Percentiles rank a stretch among this genome's conserved stretches.
These are phyloP conservation scores for Cygnus atratus DNA, from an alignment of 2,113 vertebrate genomes.

Conservation along the genomic window DNA sequence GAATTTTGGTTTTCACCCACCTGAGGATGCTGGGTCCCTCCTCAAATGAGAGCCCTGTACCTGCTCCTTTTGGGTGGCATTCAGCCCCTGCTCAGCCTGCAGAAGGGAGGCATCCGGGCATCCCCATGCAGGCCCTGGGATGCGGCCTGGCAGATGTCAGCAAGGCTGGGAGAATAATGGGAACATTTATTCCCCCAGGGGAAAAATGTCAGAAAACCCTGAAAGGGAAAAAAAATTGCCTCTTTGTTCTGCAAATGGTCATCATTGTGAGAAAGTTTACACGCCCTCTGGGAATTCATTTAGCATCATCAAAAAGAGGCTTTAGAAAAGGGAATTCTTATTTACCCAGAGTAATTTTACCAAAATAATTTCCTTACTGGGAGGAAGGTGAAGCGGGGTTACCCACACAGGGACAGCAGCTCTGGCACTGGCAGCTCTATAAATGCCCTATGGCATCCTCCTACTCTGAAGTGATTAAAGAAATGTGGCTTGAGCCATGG, in stretches of 20 bases:
- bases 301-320: conserved; percentile 26
- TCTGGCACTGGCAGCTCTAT: neutral
- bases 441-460: neutral
- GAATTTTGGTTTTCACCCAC: neutral
- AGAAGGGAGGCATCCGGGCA: neutral
- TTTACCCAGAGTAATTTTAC: conserved; percentile 17
- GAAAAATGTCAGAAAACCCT: conserved; percentile 29
- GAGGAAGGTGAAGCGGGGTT: neutral
- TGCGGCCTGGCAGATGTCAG: neutral
- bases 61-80: neutral
- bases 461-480: neutral
- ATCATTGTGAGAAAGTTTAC: conserved; percentile 50
- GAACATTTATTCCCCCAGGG: conserved; percentile 26
- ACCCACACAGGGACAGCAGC: neutral
- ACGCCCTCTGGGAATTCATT: conserved; percentile 51
- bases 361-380: neutral
- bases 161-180: conserved; percentile 14
- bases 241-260: conserved; percentile 48
- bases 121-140: neutral
- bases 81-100: neutral
- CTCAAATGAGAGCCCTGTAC: rapidly evolving
- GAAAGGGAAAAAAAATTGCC: conserved; percentile 45
- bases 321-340: conserved; percentile 25
- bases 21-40: neutral
- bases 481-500: neutral